Conservation (phyloP, 2,888 invertebrate species). For the Timema cristinae region DNA sequence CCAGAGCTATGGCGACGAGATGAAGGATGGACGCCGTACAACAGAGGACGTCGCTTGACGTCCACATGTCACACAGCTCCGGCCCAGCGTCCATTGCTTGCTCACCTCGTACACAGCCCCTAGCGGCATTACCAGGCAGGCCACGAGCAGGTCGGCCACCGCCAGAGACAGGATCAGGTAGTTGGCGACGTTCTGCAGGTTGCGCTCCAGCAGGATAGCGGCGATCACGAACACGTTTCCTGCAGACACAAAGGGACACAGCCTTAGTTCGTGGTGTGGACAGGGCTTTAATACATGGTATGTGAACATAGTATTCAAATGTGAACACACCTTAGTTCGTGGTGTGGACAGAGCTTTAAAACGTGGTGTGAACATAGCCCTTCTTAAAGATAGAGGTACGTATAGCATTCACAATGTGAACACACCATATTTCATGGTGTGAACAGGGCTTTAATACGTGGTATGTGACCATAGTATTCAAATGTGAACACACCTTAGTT, state of each 20-base stretch:
- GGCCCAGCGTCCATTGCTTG: slow-evolving; percentile 79
- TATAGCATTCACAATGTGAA: too few relatives aligned
- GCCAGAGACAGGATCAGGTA: slow-evolving; percentile 87
- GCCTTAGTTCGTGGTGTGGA: neutral
- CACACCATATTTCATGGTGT: too few relatives aligned
- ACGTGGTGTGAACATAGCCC: too few relatives aligned
- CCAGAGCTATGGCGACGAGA: slow-evolving; percentile 75
- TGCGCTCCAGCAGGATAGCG: slow-evolving; percentile 81
- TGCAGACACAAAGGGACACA: slow-evolving; percentile 41
- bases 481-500: too few relatives aligned
- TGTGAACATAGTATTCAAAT: too few relatives aligned
- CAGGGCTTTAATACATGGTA: too few relatives aligned
- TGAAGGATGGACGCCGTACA: slow-evolving; percentile 81
- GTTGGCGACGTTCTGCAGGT: slow-evolving; percentile 84
- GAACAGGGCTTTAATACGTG: too few relatives aligned
- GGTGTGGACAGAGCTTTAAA: too few relatives aligned
- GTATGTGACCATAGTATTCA: too few relatives aligned
- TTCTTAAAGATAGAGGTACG: too few relatives aligned
- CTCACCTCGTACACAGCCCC: slow-evolving; percentile 71
- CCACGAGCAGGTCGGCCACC: slow-evolving; percentile 87
- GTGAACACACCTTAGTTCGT: neutral
- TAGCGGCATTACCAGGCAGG: slow-evolving; percentile 74
- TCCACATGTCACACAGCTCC: slow-evolving; percentile 91
- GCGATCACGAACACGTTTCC: slow-evolving; percentile 95
- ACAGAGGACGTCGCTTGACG: slow-evolving; percentile 86